Conservation (phyloP, 2,888 invertebrate species). For the Ennomos quercinarius region DNA sequence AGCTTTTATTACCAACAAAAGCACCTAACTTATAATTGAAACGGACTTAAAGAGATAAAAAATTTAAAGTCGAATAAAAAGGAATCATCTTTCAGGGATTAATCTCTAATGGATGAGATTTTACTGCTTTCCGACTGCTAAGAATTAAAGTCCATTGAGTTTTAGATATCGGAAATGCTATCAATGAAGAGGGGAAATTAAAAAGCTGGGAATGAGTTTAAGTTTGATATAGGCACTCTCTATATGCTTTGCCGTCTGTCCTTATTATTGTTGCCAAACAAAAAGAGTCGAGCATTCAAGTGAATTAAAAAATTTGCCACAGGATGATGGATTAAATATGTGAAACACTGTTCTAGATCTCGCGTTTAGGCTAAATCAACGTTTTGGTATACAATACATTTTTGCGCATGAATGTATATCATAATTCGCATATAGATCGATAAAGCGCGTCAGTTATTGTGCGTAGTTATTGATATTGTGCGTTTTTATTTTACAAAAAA, state of each 20-base stretch:
- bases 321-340: no score
- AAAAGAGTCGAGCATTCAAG: no score
- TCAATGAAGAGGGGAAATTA: constrained; percentile 16
- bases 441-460: no score
- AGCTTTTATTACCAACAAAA: constrained; percentile 33
- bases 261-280: not conserved
- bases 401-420: no score
- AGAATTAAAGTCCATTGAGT: constrained; percentile 35
- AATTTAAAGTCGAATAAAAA: constrained; percentile 49
- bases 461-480: no score
- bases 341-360: no score
- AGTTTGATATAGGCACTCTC: no score
- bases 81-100: constrained; percentile 54
- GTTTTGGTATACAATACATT: no score
- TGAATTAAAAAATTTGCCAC: no score
- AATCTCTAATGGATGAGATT: constrained; percentile 57
- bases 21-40: constrained; percentile 42
- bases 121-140: constrained; percentile 43
- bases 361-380: no score
- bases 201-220: not conserved
- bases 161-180: constrained; percentile 25
- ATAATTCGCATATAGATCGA: no score
- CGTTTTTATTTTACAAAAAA: no score
- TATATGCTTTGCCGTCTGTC: constrained; percentile 4
- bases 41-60: constrained; percentile 41